Evolutionary conservation across 1,140 invertebrate species (phyloP), one percentile per base, ranked within the genome.

Genomic region (Papilio machaon): DNA sequence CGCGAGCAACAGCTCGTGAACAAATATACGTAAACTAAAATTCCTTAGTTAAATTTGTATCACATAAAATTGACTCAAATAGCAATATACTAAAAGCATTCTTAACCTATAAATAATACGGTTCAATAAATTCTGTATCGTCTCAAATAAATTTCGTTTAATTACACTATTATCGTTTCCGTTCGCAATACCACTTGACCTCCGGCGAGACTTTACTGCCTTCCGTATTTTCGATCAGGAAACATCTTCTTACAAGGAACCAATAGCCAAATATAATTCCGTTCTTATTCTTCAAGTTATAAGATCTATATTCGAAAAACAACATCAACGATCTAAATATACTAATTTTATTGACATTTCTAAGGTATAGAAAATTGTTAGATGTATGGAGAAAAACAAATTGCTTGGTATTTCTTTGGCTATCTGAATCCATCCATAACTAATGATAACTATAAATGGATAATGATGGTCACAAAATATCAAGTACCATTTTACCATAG

Each of bases 121-220:
- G 43, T 46, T 8, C 49, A 60, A 78, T 78, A 78, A 64, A 78
- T 54, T 77, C 23, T 58, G 76, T 79, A 67, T 47, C 35, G 35
- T 67, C 60, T 19, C 77, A 38, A 64, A 79, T 79, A 64, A 79
- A 79, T 79, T 67, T 46, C 54, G 15, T 79, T 64, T 67, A 79
- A 79, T 79, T 67, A 58, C 35, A 35, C 58, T n/a, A 64, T 79
- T 67, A 79, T 79, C 77, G 58, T 60, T 79, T 79, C 77, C 77
- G 77, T 47, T 46, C 38, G 43, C 58, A 58, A 46, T 67, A 67
- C 58, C n/a, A 23, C 58, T 64, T 64, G 77, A 67, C 77, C 77
- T 79, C 77, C 77, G n/a, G 19, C 54, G 35, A 46, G n/a, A 35
- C 23, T 64, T 47, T 23, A 79, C 58, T 35, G 7, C 43, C 77